Conservation (phyloP, 2,888 invertebrate genomes). For the Tridacna gigas region DNA sequence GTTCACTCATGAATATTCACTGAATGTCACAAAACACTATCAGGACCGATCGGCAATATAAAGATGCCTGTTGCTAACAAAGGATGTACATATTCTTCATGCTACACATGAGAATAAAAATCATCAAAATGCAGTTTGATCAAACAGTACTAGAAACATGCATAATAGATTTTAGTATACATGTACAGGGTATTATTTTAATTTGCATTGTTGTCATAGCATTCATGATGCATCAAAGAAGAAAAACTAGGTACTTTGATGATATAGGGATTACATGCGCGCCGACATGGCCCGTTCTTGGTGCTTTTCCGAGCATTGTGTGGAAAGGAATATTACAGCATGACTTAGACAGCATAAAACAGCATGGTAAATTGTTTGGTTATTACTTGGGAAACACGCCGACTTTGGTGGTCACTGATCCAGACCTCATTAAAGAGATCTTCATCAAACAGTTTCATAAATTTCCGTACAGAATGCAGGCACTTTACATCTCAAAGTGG, state of each 20-base stretch:
- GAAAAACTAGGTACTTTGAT: conserved; percentile 24
- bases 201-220: not conserved
- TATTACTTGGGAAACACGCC: conserved; percentile 59
- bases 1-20: no score
- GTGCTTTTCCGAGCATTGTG: conserved; percentile 39
- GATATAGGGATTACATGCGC: conserved; percentile 25
- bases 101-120: no score
- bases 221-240: conserved; percentile 5
- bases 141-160: no score
- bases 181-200: conserved; percentile 27
- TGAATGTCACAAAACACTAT: no score
- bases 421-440: conserved; percentile 65
- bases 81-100: no score
- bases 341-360: conserved; percentile 33
- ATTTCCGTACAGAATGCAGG: conserved; percentile 60
- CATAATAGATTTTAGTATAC: not conserved
- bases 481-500: conserved; percentile 51
- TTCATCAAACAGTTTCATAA: conserved; percentile 62
- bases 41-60: no score
- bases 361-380: conserved; percentile 51
- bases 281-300: conserved; percentile 44
- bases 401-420: conserved; percentile 60
- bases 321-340: conserved; percentile 42
- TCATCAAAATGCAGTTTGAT: no score
- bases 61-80: no score